Conservation (phyloP, 2,113 vertebrate species). For the Syngnathus floridae region DNA sequence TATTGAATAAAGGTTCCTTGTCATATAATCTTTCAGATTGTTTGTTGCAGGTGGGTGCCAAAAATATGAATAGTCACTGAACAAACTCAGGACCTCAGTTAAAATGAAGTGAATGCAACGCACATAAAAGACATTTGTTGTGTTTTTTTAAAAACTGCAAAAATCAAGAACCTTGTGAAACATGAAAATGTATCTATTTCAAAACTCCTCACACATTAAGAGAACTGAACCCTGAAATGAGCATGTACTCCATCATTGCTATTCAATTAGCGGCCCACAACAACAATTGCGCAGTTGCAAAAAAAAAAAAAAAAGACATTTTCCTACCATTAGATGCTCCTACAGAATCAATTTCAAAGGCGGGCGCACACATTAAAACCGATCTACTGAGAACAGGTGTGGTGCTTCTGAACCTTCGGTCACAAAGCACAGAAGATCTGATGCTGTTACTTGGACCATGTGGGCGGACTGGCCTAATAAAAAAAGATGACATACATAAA, state of each 20-base stretch:
- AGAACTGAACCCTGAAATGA: background rate
- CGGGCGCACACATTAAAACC: background rate
- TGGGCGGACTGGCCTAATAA: background rate
- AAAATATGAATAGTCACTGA: no score
- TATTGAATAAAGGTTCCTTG: constrained; percentile 70
- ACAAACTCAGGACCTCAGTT: no score
- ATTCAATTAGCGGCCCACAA: no score
- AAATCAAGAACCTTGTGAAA: background rate
- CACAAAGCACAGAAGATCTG: background rate
- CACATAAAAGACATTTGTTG: no score
- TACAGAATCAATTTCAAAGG: background rate
- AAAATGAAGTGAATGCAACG: background rate
- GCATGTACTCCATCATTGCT: no score
- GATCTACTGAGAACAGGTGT: background rate
- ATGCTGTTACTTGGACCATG: background rate
- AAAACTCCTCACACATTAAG: background rate
- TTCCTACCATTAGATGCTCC: background rate
- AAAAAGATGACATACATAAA: background rate
- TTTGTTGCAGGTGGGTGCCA: background rate
- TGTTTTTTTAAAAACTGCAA: background rate
- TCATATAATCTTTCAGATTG: constrained; percentile 11
- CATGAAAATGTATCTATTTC: background rate
- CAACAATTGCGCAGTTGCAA: background rate
- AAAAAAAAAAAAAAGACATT: background rate
- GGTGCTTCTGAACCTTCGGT: background rate